These are phyloP conservation scores for Silvanus unidentatus DNA, from an alignment of 2,888 invertebrate species.

Conservation along the genomic window DNA sequence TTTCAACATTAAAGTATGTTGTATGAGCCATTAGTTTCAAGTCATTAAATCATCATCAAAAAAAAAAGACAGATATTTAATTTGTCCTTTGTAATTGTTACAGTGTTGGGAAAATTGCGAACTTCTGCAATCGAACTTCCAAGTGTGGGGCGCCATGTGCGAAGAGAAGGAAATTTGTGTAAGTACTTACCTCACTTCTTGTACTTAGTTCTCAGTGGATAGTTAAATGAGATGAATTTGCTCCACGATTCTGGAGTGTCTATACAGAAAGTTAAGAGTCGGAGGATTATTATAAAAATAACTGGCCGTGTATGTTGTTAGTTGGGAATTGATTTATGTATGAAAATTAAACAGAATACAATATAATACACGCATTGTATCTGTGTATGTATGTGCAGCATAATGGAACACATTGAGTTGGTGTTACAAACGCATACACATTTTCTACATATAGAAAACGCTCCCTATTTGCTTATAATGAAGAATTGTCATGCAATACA, in stretches of 20 bases:
- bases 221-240: conserved; percentile 17
- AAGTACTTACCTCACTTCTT: conserved; percentile 46
- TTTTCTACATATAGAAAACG: conserved; percentile 11
- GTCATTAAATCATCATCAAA: background rate
- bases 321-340: conserved; percentile 16
- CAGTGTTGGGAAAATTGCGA: conserved; percentile 76
- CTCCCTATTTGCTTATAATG: conserved; percentile 26
- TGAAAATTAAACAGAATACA: conserved; percentile 23
- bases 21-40: conserved; percentile 2
- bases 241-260: too few species aligned
- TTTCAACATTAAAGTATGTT: conserved; percentile 14
- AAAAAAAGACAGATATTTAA: background rate
- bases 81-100: conserved; percentile 41
- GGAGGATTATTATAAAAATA: too few species aligned
- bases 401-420: conserved; percentile 19
- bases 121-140: conserved; percentile 64
- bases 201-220: conserved; percentile 20
- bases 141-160: conserved; percentile 67
- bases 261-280: conserved; percentile 24
- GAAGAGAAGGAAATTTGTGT: conserved; percentile 67
- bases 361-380: background rate
- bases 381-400: conserved; percentile 8
- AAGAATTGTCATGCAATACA: conserved; percentile 31
- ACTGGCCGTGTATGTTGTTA: conserved; percentile 6
- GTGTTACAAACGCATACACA: too few species aligned